Evolutionary conservation across 2,797 vertebrate species (phyloP), one percentile per base, ranked within the genome.

Genomic region (Spea hammondii): DNA sequence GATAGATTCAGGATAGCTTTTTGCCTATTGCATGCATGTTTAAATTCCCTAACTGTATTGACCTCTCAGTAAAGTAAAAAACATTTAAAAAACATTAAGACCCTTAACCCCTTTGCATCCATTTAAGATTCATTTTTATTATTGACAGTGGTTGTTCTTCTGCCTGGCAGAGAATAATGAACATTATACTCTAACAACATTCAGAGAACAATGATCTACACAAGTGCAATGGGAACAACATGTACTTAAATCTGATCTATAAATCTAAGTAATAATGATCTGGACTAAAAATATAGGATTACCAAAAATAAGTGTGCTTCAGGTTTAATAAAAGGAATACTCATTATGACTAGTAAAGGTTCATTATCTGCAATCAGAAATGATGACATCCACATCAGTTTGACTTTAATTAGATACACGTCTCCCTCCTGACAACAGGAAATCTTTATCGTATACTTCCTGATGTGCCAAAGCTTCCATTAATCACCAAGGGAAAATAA

Each of bases 381-480:
- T 51, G 13, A 79, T 68, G 49, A 72, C 65, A 51, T 4, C 79
- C 44, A 60, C 51, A 46, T 44, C 10, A 62, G n/a, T 73, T 60
- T 49, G 65, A 4, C 5, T 74, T 73, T 82, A 82, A 82, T 82
- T 64, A 82, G 74, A 48, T 6, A 73, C 66, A 47, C 4, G 7
- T 62, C 54, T 69, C 68, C 57, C 54, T 64, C 48, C 55, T 6
- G 59, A 62, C 55, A 45, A 54, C 70, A 77, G 79, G 75, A 77
- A 82, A 82, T 82, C 47, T 65, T 74, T 68, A 50, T 54, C 69
- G 67, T 51, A 65, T n/a, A 45, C 70, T 73, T 82, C 75, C 79
- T 82, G 74, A 73, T 77, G 70, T 69, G 79, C 50, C 47, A 81
- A 72, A 72, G 54, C 74, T 77, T 32, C 49, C 55, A 70, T 55